These are phyloP conservation scores for Zaprionus gabonicus DNA, from an alignment of 1,140 invertebrate genomes.

Conservation along the genomic window DNA sequence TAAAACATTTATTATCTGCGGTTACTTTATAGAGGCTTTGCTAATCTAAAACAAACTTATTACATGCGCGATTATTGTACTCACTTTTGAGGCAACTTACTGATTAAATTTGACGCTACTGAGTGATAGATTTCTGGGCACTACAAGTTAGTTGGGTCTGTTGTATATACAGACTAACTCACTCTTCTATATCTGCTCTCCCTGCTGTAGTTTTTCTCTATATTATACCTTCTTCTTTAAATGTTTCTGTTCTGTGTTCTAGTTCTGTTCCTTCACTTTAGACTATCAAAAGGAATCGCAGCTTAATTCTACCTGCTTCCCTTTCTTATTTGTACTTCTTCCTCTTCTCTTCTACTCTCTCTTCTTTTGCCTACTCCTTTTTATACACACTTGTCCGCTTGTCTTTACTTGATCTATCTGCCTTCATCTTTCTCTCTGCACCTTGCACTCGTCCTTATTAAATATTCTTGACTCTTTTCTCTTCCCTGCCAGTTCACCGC, in stretches of 20 bases:
- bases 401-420: too few relatives aligned
- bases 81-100: neutral
- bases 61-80: neutral
- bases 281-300: neutral
- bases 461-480: neutral
- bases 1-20: neutral
- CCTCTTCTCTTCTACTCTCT: neutral
- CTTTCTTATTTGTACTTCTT: neutral
- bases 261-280: neutral
- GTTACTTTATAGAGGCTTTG: neutral
- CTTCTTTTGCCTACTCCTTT: neutral
- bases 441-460: neutral
- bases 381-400: neutral
- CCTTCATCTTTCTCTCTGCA: neutral
- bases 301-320: too few relatives aligned
- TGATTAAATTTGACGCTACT: neutral
- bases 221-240: too few relatives aligned
- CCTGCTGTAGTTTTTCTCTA: too few relatives aligned
- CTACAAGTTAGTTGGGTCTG: too few relatives aligned
- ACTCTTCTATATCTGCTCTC: neutral
- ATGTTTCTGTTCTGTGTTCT: neutral
- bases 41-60: neutral
- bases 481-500: slow-evolving; percentile 64
- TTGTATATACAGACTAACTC: too few relatives aligned
- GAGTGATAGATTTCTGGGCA: too few relatives aligned